Percentiles rank a stretch among this genome's conserved stretches.
phyloP scores from a whole-genome alignment of 2,888 invertebrate genomes.

The Sinohyriopsis cumingii region DNA sequence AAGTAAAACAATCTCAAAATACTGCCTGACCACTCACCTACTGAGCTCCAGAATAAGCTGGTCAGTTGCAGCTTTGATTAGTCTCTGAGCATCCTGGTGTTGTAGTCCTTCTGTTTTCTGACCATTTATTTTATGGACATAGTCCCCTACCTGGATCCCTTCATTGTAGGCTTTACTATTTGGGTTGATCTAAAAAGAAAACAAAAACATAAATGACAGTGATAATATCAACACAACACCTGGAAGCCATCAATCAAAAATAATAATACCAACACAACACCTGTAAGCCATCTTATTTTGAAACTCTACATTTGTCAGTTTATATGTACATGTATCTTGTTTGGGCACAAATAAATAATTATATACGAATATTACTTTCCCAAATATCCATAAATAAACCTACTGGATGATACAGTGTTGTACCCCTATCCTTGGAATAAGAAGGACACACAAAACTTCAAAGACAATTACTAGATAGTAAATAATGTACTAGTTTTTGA shows the following conservation, averaged over 20 bases:
- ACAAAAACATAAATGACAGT: slow-evolving; percentile 7
- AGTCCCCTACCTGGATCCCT: slow-evolving; percentile 86
- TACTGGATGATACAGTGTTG: too few relatives aligned
- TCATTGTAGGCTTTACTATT: slow-evolving; percentile 87
- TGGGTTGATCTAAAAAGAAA: slow-evolving; percentile 82
- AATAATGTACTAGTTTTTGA: too few relatives aligned
- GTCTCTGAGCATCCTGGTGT: slow-evolving; percentile 76
- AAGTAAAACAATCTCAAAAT: too few relatives aligned
- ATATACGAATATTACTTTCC: too few relatives aligned
- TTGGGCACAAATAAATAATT: too few relatives aligned
- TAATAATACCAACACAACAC: neutral
- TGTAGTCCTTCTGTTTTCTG: slow-evolving; percentile 76
- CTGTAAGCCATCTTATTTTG: too few relatives aligned
- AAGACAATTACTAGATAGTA: too few relatives aligned
- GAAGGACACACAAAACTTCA: too few relatives aligned
- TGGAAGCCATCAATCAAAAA: neutral
- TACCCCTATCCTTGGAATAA: too few relatives aligned
- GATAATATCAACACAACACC: neutral
- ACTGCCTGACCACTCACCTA: slow-evolving; percentile 43
- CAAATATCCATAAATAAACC: too few relatives aligned
- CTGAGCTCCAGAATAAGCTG: slow-evolving; percentile 59
- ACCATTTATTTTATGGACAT: slow-evolving; percentile 86
- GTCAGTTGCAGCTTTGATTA: slow-evolving; percentile 79
- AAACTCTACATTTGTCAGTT: too few relatives aligned
- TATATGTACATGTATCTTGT: too few relatives aligned